Percentiles rank a stretch among this genome's conserved stretches.
Conservation (phyloP, 2,797 vertebrate genomes). For the Coreius guichenoti region DNA sequence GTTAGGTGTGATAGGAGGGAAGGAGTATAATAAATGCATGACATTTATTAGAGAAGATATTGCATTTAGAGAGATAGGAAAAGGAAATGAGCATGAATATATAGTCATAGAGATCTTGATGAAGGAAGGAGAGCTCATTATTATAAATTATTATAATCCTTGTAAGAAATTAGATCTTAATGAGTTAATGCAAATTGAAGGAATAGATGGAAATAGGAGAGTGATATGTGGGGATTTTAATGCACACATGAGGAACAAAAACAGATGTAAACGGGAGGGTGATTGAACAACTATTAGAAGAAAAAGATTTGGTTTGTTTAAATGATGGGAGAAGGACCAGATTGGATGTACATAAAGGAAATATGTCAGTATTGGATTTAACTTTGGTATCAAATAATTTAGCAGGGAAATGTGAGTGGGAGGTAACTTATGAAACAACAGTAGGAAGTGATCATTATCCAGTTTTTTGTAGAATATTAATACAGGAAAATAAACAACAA, state of each 20-base stretch:
- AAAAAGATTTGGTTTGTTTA: slow-evolving; percentile 12
- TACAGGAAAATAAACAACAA: not conserved
- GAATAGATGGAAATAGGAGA: not conserved
- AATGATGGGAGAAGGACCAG: slow-evolving; percentile 25
- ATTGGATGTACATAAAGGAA: slow-evolving; percentile 11
- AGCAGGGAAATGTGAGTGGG: not conserved
- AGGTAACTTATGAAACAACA: not conserved
- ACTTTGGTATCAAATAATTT: slow-evolving; percentile 9
- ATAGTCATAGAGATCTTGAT: not conserved
- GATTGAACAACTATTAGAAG: slow-evolving; percentile 20
- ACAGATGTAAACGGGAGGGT: not conserved
- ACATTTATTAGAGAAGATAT: slow-evolving; percentile 16
- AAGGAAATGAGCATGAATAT: slow-evolving; percentile 7
- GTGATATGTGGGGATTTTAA: not conserved
- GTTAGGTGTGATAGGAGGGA: slow-evolving; percentile 19
- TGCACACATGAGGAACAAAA: slow-evolving; percentile 12
- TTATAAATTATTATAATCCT: not conserved
- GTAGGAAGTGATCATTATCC: slow-evolving; percentile 17
- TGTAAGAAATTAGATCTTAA: not conserved
- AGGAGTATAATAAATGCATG: too few relatives aligned
- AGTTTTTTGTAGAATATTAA: not conserved
- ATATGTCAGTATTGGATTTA: slow-evolving; percentile 14
- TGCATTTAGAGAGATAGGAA: not conserved
- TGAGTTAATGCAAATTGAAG: slow-evolving; percentile 10
- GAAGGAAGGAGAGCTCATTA: slow-evolving; percentile 8